Base-by-base conservation (phyloP, 1,140 invertebrate genomes). In the Psilanteris sp. region DNA sequence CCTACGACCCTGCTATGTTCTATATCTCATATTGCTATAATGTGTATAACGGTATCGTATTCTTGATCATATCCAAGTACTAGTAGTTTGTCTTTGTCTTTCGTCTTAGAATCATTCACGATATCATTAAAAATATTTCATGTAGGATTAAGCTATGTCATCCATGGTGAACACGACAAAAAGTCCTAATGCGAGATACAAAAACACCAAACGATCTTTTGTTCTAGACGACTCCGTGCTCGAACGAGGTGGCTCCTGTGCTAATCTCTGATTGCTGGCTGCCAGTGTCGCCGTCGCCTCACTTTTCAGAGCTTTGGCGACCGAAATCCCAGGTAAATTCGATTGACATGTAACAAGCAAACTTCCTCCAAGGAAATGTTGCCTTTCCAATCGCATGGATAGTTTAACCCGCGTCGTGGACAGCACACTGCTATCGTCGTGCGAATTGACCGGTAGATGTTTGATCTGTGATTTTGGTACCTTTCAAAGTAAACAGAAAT, bases 211-310 rank as follows among this genome's bases (percentile, higher is more conserved):
- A 31, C 11, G 50, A 22, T 36, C 52, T 0, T 26, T 71, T 10
- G 39, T 39, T 34, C 8, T 62, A 7, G 57, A 61, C 13, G 67
- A 54, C 8, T 44, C n/a, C 4, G 54, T 31, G 1, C 57, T 48
- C 4, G 81, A 79, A 26, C 55, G 80, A 0, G 85, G 84, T 0
- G 81, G 83, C 55, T 85, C 83, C 48, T 87, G 85, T 1, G 81
- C 84, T 8, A 88, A 80, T 68, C 80, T 80, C 39, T 87, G 80
- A 24, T 85, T 88, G 46, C 79, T 87, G 22, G 82, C 83, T 8
- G 83, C 83, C 0, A 88, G 67, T 0, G 85, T 84, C 1, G 82
- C 79, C 3, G 78, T 76, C 9, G 66, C 77, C 18, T 79, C 79
- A 8, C 31, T 81, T 20, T 70, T 71, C 15, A 80, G 54, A 1